These are phyloP conservation scores for Holothuria glaberrima DNA, from an alignment of 35 echinoderm and acorn worm genomes.

Conservation along the genomic window DNA sequence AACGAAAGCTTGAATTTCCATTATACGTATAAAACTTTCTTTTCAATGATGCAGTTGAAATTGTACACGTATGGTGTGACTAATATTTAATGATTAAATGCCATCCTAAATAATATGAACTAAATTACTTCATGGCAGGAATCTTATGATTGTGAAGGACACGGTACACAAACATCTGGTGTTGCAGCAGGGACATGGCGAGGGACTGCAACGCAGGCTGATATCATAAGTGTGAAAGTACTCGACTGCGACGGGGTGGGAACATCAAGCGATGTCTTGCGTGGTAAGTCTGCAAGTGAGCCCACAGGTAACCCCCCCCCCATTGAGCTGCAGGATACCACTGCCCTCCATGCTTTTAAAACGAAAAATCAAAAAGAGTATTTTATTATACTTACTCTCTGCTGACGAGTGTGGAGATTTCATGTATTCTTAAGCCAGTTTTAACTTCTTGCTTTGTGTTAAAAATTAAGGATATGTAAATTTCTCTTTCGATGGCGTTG, in stretches of 20 bases:
- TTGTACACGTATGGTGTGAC: background rate
- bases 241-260: background rate
- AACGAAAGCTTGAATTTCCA: background rate
- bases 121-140: background rate
- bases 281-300: slow-evolving; percentile 6
- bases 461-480: too few species aligned
- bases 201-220: slow-evolving; percentile 26
- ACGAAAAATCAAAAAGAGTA: too few species aligned
- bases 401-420: too few species aligned
- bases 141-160: slow-evolving; percentile 4
- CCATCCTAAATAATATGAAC: background rate
- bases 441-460: too few species aligned
- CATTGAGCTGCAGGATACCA: too few species aligned
- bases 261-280: background rate
- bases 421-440: too few species aligned
- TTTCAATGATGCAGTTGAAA: background rate
- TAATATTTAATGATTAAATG: background rate
- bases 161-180: slow-evolving; percentile 37
- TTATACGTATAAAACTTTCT: too few species aligned
- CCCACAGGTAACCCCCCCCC: too few species aligned
- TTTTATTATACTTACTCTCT: too few species aligned
- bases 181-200: slow-evolving; percentile 18
- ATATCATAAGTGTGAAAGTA: slow-evolving; percentile 43
- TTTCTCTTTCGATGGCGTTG: too few species aligned
- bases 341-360: too few species aligned